phyloP scores from a whole-genome alignment of 2,113 vertebrate genomes.

The Carlito syrichta region DNA sequence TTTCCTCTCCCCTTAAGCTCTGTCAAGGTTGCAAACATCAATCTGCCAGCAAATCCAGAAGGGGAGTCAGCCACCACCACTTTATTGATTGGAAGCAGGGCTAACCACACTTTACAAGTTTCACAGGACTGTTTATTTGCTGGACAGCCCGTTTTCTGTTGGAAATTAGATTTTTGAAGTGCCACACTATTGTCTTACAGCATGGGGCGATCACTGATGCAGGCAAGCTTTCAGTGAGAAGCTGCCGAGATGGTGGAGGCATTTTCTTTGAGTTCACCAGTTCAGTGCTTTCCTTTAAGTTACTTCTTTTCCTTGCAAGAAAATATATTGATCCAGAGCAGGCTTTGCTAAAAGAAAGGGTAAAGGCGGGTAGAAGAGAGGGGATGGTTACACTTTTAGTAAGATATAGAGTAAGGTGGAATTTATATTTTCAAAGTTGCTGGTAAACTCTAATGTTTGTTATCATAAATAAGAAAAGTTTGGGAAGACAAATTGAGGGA shows the following conservation, averaged over 20 bases:
- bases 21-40: conserved; percentile 32
- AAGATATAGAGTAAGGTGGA: not conserved
- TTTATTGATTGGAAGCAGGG: not conserved
- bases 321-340: not conserved
- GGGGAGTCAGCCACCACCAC: not conserved
- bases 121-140: not conserved
- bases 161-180: not conserved
- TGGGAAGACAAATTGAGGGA: not conserved
- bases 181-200: not conserved
- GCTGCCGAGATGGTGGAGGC: not conserved
- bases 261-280: not conserved
- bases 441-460: not conserved
- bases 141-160: not conserved
- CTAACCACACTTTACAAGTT: not conserved
- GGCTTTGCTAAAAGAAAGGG: not conserved
- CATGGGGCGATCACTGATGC: too few relatives aligned
- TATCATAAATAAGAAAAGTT: not conserved
- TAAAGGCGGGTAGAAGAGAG: not conserved
- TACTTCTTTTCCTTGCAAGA: not conserved
- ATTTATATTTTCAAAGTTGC: not conserved
- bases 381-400: not conserved
- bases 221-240: not conserved
- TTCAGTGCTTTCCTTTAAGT: not conserved
- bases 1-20: conserved; percentile 20
- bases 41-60: conserved; percentile 27